Percentiles rank a stretch among this genome's conserved stretches.
These are phyloP conservation scores for Sphaeridia pumilis DNA, from an alignment of 2,888 invertebrate species.

Conservation along the genomic window DNA sequence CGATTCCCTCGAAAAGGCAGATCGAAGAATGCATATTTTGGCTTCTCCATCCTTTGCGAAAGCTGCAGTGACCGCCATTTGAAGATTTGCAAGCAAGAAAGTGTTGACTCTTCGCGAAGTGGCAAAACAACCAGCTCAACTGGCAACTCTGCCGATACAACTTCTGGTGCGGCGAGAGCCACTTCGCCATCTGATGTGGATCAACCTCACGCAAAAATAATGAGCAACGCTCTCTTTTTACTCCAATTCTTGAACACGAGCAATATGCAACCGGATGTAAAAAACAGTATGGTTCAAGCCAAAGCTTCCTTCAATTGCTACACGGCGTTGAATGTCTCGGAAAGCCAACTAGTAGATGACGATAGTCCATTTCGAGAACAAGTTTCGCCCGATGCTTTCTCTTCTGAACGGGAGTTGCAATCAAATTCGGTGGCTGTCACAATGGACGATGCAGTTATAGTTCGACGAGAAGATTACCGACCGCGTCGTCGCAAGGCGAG, in stretches of 20 bases:
- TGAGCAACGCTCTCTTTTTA: constrained; percentile 87
- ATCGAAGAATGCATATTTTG: constrained; percentile 33
- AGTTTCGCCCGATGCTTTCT: constrained; percentile 8
- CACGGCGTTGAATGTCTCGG: constrained; percentile 24
- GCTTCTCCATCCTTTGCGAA: constrained; percentile 62
- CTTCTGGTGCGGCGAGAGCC: not conserved
- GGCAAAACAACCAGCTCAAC: not conserved
- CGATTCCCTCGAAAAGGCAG: constrained; percentile 18
- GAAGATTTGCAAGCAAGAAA: constrained; percentile 39
- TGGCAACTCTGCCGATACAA: not conserved
- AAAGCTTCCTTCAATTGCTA: constrained; percentile 30
- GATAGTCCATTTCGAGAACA: constrained; percentile 13
- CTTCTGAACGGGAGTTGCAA: not conserved
- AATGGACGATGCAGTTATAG: not conserved
- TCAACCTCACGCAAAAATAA: constrained; percentile 56
- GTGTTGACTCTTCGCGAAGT: constrained; percentile 24
- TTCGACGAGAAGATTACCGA: not conserved
- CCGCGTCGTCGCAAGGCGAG: constrained; percentile 28
- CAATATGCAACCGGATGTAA: constrained; percentile 16
- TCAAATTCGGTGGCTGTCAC: not conserved
- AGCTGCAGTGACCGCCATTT: constrained; percentile 69
- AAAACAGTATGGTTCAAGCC: constrained; percentile 15
- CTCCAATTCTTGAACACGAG: constrained; percentile 41
- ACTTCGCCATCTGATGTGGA: not conserved
- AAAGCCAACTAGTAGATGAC: constrained; percentile 27